A percentile compares a stretch with the other conserved stretches of the same genome.
Conservation (phyloP, 2,113 vertebrate species). For the Macrotis lagotis region DNA sequence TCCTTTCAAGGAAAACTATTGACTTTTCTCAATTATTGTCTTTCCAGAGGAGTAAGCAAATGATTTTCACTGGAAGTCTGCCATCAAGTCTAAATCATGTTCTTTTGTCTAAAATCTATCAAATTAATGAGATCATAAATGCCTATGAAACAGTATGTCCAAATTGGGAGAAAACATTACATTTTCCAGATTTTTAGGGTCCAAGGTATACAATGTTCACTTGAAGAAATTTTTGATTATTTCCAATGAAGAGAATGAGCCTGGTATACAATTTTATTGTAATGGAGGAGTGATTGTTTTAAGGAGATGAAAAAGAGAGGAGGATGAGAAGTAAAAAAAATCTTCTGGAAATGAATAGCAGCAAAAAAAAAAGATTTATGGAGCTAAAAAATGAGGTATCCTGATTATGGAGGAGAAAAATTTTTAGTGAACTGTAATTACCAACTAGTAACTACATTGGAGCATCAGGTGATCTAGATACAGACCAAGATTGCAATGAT, state of each 20-base stretch:
- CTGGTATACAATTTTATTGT: not conserved
- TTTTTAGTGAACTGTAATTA: not conserved
- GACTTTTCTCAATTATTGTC: not conserved
- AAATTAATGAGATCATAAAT: constrained; percentile 35
- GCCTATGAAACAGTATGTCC: not conserved
- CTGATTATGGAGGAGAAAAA: not conserved
- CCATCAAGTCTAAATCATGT: constrained; percentile 38
- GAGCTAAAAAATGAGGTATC: not conserved
- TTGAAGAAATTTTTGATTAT: not conserved
- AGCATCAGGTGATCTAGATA: not conserved
- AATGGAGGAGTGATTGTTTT: not conserved
- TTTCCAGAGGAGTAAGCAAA: not conserved
- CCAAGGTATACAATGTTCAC: not conserved
- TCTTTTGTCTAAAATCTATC: constrained; percentile 44
- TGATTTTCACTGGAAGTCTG: not conserved
- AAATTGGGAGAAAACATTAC: not conserved
- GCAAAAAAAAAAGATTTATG: not conserved
- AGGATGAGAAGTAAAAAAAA: not conserved
- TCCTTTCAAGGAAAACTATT: not conserved
- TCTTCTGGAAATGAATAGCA: not conserved
- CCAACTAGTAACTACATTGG: not conserved
- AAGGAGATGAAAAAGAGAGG: not conserved
- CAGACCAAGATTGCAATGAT: not conserved
- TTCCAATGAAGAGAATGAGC: not conserved
- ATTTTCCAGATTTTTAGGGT: not conserved